These are phyloP conservation scores for Pheucticus melanocephalus DNA, from an alignment of 2,113 vertebrate species.

Conservation along the genomic window DNA sequence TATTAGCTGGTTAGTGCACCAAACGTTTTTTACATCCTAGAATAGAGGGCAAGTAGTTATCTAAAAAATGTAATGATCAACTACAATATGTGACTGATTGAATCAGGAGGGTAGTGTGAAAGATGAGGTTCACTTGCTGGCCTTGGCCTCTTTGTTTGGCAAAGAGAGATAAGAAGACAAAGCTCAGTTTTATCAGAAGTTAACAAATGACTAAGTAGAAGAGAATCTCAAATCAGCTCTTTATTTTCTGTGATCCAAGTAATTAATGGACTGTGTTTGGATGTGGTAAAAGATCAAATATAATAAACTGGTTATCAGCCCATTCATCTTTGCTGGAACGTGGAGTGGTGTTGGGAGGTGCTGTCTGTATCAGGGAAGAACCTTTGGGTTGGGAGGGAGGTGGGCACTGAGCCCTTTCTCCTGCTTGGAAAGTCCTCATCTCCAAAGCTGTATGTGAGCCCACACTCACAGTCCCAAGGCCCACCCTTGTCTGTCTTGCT, in stretches of 20 bases:
- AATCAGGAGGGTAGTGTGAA: slow-evolving; percentile 22
- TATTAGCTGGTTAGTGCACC: not conserved
- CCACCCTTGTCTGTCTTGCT: not conserved
- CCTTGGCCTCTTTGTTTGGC: slow-evolving; percentile 51
- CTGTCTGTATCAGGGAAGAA: not conserved
- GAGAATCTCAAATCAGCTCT: not conserved
- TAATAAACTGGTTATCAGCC: not conserved
- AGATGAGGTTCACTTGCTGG: slow-evolving; percentile 59
- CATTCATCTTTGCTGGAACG: not conserved
- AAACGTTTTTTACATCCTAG: not conserved
- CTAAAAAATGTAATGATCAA: slow-evolving; percentile 58
- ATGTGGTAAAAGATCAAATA: not conserved
- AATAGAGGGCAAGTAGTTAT: not conserved
- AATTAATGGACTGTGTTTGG: not conserved
- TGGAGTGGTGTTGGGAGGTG: not conserved
- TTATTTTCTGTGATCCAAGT: slow-evolving; percentile 11
- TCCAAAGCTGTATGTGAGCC: not conserved
- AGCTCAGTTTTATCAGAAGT: slow-evolving; percentile 46
- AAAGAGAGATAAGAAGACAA: slow-evolving; percentile 50
- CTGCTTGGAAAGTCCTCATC: not conserved
- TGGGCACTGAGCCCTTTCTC: not conserved
- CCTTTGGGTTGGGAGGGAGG: not conserved
- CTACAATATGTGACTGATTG: slow-evolving; percentile 61
- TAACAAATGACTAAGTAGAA: slow-evolving; percentile 27
- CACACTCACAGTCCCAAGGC: not conserved